Base-by-base conservation (phyloP, 2,888 invertebrate genomes). In the Operophtera brumata region DNA sequence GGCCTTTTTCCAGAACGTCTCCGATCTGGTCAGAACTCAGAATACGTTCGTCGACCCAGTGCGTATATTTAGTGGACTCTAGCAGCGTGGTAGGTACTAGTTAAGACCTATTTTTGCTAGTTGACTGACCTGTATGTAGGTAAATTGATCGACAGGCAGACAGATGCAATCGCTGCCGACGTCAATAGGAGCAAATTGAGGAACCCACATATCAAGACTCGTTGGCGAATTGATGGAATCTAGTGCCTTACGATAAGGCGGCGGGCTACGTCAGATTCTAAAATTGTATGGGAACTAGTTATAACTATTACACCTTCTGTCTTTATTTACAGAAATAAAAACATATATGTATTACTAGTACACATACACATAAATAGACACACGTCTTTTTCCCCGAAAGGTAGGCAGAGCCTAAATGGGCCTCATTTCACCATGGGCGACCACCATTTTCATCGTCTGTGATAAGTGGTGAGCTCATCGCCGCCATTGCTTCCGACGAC, bases 171-270 rank as follows among this genome's bases (percentile, higher is more conserved):
- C 77, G 78, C 74, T 66, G 61, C 61, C 70, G 62, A 69, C 73
- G 73, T 77, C 76, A 75, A 77, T 73, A 69, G 65, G 65, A 69
- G 72, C 73, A 82, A 86, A 87, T 88, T 87, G 86, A 86, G 86
- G 85, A 86, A 80, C 80, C 78, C 72, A 80, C 80, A 79, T 80
- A 85, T 81, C 82, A 81, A 77, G 74, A 59, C 77, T 77, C 61
- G 71, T 82, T 80, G 78, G 77, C 76, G 71, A 78, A 81, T 82
- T 75, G 82, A 85, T 82, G 78, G 77, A 77, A 86, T 87, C 79
- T 78, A 66, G 69, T 70, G 62, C 65, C 64, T 61, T 46, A 62
- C 56, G 79, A 81, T 84, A 80, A 71, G 74, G 12, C 71, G 67
- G 66, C 69, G 67, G 68, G 69, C 35, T 39, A 37, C 48, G 48